phyloP scores from a whole-genome alignment of 2,888 invertebrate species.

The Sphinx pinastri region DNA sequence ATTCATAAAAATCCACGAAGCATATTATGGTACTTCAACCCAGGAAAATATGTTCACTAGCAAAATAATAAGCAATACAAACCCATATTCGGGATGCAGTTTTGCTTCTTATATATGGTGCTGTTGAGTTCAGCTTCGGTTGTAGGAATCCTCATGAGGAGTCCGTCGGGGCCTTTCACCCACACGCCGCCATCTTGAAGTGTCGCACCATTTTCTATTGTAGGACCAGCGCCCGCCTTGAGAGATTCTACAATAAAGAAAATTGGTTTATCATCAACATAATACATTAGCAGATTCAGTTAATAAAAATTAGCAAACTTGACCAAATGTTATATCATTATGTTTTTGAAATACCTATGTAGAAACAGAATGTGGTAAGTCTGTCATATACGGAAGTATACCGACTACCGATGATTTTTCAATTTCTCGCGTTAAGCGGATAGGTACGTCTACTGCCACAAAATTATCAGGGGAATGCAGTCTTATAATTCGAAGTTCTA shows the following conservation, averaged over 20 bases:
- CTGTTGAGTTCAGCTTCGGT: constrained; percentile 61
- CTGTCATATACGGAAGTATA: no score
- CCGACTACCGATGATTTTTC: no score
- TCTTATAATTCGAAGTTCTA: no score
- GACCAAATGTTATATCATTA: no score
- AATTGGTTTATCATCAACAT: neutral
- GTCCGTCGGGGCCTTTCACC: constrained; percentile 64
- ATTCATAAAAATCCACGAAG: no score
- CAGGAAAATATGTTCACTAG: neutral
- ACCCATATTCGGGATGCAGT: constrained; percentile 72
- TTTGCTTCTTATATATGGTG: constrained; percentile 64
- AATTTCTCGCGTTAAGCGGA: no score
- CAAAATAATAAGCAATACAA: constrained; percentile 41
- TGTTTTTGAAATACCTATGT: no score
- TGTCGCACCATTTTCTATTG: constrained; percentile 70
- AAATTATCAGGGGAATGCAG: no score
- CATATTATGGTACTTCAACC: no score
- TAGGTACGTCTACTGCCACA: no score
- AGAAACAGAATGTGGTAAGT: no score
- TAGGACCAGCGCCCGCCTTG: constrained; percentile 71
- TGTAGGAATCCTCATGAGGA: constrained; percentile 64
- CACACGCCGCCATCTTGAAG: constrained; percentile 77
- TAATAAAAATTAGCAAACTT: no score
- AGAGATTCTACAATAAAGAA: constrained; percentile 56
- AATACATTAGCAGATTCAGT: neutral